These are phyloP conservation scores for Isurus oxyrinchus DNA, from an alignment of 2,113 vertebrate genomes.

Conservation along the genomic window DNA sequence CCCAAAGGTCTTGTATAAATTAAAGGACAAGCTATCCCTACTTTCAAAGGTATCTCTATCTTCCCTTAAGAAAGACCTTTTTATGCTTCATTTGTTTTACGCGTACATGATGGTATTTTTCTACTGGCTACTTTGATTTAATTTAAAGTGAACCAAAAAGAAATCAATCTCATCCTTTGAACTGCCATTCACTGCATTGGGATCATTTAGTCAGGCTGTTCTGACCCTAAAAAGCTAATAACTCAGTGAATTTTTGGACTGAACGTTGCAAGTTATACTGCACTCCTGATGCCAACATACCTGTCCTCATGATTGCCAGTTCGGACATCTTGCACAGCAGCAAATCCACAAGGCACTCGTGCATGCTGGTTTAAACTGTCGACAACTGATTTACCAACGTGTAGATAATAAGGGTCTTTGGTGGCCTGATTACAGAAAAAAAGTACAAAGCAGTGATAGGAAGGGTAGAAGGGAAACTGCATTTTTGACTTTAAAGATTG, in stretches of 20 bases:
- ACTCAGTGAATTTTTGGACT: not conserved
- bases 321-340: conserved; percentile 41
- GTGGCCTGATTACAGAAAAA: conserved; percentile 37
- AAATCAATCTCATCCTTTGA: not conserved
- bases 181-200: not conserved
- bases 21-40: not conserved
- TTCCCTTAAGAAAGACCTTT: not conserved
- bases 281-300: not conserved
- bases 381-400: conserved; percentile 40
- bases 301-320: conserved; percentile 41
- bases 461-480: not conserved
- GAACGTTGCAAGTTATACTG: not conserved
- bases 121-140: not conserved
- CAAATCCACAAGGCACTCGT: conserved; percentile 42
- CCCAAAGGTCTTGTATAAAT: not conserved
- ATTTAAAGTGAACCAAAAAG: not conserved
- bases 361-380: conserved; percentile 39
- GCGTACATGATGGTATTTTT: not conserved
- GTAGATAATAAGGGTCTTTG: conserved; percentile 40
- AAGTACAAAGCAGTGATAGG: not conserved
- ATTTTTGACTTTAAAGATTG: not conserved
- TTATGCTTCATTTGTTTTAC: not conserved
- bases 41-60: not conserved
- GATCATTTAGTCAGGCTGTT: not conserved
- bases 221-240: not conserved